Evolutionary conservation across 2,797 vertebrate species (phyloP), one percentile per base, ranked within the genome.

Genomic region (Balearica regulorum): DNA sequence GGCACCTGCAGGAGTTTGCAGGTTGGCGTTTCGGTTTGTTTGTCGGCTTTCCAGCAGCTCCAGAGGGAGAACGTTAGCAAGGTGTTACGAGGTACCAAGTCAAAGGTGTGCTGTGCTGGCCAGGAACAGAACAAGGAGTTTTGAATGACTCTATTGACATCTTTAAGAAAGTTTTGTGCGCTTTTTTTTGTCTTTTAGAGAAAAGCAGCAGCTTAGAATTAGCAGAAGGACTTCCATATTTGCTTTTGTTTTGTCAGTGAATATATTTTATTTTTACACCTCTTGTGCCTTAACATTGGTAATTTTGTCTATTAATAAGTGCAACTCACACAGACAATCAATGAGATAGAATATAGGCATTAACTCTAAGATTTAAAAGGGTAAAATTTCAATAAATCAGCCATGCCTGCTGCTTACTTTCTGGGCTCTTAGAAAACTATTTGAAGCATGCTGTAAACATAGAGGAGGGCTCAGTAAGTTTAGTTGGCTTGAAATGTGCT

Each of bases 341-440:
- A 62, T 6, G 35, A 64, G 79, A 65, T 53, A 86, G 93, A 92
- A 48, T 25, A 93, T 18, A 94, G 44, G 75, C 66, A 57, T 84
- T 94, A 95, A 94, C 83, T 87, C 68, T 70, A 87, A 89, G 53
- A 70, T 87, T 94, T 82, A 69, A 48, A 94, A 86, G 66, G 55
- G 58, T 93, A 60, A 89, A 51, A 83, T 89, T 89, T 64, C 87
- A 95, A 77, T 89, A 97, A 97, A 97, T 92, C 75, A 93, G 12
- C 62, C 13, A 6, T 29, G 35, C n/a, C 79, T 94, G 60, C 66
- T 92, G 85, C 83, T 97, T 93, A 15, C 29, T 94, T 97, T 94
- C 90, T 80, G 57, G 69, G 49, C 65, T 94, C 82, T 94, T 81
- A 48, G 79, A 81, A 92, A 94, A 85, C 48, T 71, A 85, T 93